Evolutionary conservation across 2,888 invertebrate genomes (phyloP), one percentile per base, ranked within the genome.

Genomic region (Chaetoderma sp.): DNA sequence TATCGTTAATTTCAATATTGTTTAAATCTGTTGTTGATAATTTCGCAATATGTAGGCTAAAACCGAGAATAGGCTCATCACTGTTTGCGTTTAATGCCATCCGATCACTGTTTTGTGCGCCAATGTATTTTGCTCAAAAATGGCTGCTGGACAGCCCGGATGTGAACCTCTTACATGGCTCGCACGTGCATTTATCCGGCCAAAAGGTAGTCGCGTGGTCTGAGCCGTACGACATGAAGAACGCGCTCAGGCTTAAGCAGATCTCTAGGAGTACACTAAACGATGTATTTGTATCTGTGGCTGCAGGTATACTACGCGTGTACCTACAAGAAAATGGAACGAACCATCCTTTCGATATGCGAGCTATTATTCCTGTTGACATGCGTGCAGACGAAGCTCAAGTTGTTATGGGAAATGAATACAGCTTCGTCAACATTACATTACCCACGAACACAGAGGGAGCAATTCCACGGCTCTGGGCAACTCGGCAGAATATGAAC

Each of bases 381-480:
- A 77, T 83, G 49, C 67, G 71, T 30, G 56, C 72, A 21, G 67
- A 73, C 39, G 71, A 67, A 16, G 44, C 54, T 27, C 60, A 45
- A 23, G 49, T 67, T 23, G 21, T 45, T 6, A 69, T 73, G 61
- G 71, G 75, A 10, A 77, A 77, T 64, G 64, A 80, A 57, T 79
- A 80, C 56, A 62, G 81, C 10, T 72, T 83, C 54, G 68, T 85
- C 30, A 78, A 82, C 18, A 63, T 87, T 4, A 65, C 73, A 4
- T 81, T 90, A 47, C 90, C 90, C 25, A 87, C 88, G 45, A 88
- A 88, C 71, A 88, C 88, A 1, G 90, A 90, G 78, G 90, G 89
- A n/a, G 88, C 88, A 39, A 88, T 90, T 28, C 90, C 90, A 1
- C 84, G 90, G 28, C 84, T 90, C 2, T 90, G 90, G 90, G 87